Percentiles rank a stretch among this genome's conserved stretches.
Evolutionary conservation across 2,797 vertebrate species (phyloP).

Genomic region (Propithecus deckenii): DNA sequence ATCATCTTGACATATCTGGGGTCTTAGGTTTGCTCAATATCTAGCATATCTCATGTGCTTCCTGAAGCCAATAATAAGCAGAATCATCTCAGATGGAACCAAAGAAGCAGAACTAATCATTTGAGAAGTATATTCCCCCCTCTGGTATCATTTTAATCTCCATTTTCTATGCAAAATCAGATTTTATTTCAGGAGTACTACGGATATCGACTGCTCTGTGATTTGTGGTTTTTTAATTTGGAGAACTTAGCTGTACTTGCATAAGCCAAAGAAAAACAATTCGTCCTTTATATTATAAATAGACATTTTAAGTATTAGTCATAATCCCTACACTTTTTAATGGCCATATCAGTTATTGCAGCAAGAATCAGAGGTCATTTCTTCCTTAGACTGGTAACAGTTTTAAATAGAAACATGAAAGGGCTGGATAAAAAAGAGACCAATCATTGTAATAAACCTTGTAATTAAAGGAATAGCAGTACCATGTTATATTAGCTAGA

Average conservation of each 20-base stretch:
- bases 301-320: background rate
- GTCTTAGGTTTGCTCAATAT: background rate
- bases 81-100: constrained; percentile 56
- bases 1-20: background rate
- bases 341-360: background rate
- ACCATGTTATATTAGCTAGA: background rate
- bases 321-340: background rate
- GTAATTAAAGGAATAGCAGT: background rate
- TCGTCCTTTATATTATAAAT: background rate
- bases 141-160: constrained; percentile 52
- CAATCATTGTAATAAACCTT: background rate
- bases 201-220: background rate
- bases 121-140: constrained; percentile 13
- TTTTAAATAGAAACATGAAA: background rate
- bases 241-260: background rate
- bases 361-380: background rate
- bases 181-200: constrained; percentile 39
- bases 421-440: background rate
- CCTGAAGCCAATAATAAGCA: constrained; percentile 47
- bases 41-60: background rate
- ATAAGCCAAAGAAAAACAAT: background rate
- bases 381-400: background rate
- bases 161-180: constrained; percentile 1
- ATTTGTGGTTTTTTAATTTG: constrained; percentile 47
- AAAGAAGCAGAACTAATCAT: constrained; percentile 54